Evolutionary conservation across 1,140 invertebrate species (phyloP).

Genomic region (Mycetomoellerius zeteki): DNA sequence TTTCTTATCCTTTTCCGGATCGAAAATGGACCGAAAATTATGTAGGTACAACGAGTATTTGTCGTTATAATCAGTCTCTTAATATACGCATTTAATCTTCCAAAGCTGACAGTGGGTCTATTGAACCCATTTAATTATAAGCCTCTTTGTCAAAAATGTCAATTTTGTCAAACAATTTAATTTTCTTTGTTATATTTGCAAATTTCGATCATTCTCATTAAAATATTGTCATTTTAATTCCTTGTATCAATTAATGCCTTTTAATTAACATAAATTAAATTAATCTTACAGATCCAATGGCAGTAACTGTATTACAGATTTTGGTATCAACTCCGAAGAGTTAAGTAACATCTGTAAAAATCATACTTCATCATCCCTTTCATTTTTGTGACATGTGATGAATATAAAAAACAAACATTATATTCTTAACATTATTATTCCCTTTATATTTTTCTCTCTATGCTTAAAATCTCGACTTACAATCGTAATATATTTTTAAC

Average conservation of each 20-base stretch:
- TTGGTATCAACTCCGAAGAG: not conserved
- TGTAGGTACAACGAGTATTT: not conserved
- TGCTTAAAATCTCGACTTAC: not conserved
- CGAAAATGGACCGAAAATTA: not conserved
- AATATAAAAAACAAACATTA: slow-evolving; percentile 3
- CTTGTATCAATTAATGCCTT: too few relatives aligned
- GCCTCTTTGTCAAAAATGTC: too few relatives aligned
- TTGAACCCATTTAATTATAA: too few relatives aligned
- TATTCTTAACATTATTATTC: not conserved
- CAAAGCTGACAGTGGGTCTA: too few relatives aligned
- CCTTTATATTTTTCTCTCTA: not conserved
- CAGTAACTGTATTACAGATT: too few relatives aligned
- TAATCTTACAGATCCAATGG: too few relatives aligned
- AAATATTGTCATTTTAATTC: too few relatives aligned
- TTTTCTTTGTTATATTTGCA: too few relatives aligned
- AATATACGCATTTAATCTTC: not conserved
- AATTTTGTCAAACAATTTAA: too few relatives aligned
- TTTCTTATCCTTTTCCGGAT: not conserved
- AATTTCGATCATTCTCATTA: too few relatives aligned
- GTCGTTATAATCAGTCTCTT: not conserved
- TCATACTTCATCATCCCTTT: not conserved
- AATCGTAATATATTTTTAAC: not conserved
- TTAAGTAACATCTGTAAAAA: not conserved
- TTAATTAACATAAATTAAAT: too few relatives aligned
- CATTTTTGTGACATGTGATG: not conserved